Evolutionary conservation across 1,140 invertebrate genomes (phyloP).

Genomic region (Charaxes varanes): DNA sequence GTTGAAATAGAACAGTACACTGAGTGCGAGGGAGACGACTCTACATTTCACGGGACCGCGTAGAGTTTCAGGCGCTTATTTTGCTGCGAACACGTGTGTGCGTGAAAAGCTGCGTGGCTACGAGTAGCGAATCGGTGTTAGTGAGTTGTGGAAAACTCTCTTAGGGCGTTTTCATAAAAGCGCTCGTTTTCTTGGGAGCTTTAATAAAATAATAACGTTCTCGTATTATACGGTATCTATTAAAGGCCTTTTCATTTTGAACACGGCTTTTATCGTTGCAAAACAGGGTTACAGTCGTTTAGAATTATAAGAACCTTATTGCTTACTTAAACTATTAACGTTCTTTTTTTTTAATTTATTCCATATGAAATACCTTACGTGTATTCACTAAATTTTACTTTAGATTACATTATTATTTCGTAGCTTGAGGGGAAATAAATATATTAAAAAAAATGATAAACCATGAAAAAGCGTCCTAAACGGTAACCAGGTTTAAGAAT

Average conservation of each 20-base stretch:
- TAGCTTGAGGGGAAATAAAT: too few species aligned
- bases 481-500: conserved; percentile 27
- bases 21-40: conserved; percentile 45
- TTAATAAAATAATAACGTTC: conserved; percentile 12
- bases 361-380: too few species aligned
- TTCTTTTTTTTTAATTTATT: too few species aligned
- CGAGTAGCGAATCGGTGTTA: conserved; percentile 55
- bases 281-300: too few species aligned
- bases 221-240: conserved; percentile 1
- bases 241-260: background rate
- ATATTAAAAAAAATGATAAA: background rate
- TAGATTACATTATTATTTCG: too few species aligned
- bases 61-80: conserved; percentile 63
- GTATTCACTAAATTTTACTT: too few species aligned
- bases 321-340: too few species aligned
- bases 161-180: conserved; percentile 61
- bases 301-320: too few species aligned
- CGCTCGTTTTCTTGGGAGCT: conserved; percentile 39
- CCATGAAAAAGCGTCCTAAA: conserved; percentile 13
- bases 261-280: too few species aligned
- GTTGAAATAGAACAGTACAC: conserved; percentile 65
- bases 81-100: conserved; percentile 56
- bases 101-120: conserved; percentile 63
- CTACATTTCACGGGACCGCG: conserved; percentile 20
- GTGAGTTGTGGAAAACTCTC: conserved; percentile 71